Evolutionary conservation across 2,113 vertebrate genomes (phyloP).

Genomic region (Oxyruncus cristatus): DNA sequence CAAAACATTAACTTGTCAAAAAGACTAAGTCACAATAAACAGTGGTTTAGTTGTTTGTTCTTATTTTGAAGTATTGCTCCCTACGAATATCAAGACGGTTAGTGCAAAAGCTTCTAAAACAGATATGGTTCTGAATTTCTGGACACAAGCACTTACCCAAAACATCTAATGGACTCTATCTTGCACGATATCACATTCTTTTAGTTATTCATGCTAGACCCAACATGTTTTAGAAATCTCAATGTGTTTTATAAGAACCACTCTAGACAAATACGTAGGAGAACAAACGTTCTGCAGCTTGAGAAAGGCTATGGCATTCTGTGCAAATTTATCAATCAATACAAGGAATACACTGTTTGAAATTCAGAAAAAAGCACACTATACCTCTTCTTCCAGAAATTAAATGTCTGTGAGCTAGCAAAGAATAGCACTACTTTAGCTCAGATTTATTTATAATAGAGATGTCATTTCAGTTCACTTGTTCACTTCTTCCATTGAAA

Average conservation of each 20-base stretch:
- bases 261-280: background rate
- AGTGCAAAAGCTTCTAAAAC: background rate
- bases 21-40: background rate
- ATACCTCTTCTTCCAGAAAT: background rate
- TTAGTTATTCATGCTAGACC: background rate
- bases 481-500: background rate
- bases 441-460: background rate
- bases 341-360: fast-evolving
- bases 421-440: background rate
- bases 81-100: background rate
- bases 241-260: background rate
- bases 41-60: background rate
- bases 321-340: background rate
- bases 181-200: background rate
- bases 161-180: background rate
- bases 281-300: background rate
- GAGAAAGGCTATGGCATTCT: background rate
- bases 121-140: background rate
- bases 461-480: background rate
- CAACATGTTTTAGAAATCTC: background rate
- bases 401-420: background rate
- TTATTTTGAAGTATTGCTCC: background rate
- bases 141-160: background rate
- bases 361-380: background rate
- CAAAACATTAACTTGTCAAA: background rate